These are phyloP conservation scores for Drosophila parvula DNA, from an alignment of 1,140 invertebrate genomes.

Conservation along the genomic window DNA sequence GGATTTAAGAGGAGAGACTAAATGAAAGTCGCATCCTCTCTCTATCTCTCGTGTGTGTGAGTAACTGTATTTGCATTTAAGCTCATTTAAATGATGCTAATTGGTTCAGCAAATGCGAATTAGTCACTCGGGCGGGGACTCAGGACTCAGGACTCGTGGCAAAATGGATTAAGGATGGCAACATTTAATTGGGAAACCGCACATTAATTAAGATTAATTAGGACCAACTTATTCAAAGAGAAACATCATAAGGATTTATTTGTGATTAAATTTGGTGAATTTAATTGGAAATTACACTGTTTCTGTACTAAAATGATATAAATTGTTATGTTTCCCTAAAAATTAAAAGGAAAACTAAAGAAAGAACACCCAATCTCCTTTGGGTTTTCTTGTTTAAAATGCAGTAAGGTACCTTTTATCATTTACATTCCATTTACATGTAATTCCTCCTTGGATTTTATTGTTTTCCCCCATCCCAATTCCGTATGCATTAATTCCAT, in stretches of 20 bases:
- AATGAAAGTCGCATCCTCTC: slow-evolving; percentile 4
- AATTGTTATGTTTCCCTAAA: too few species aligned
- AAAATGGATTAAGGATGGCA: slow-evolving; percentile 17
- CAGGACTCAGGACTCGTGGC: neutral
- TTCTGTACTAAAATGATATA: too few species aligned
- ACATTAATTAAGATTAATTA: slow-evolving; percentile 15
- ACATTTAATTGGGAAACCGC: slow-evolving; percentile 19
- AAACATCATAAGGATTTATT: neutral
- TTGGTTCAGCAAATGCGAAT: slow-evolving; percentile 28
- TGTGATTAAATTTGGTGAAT: neutral
- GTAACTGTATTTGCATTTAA: slow-evolving; percentile 31
- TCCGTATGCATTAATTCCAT: slow-evolving; percentile 24
- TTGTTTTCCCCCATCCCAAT: neutral
- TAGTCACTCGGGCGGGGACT: slow-evolving; percentile 15
- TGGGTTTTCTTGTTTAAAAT: neutral
- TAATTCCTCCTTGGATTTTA: neutral
- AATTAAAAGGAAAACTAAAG: neutral
- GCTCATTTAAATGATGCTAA: slow-evolving; percentile 45
- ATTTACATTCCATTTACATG: neutral
- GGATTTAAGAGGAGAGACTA: slow-evolving; percentile 11
- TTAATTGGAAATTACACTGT: neutral
- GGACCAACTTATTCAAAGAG: slow-evolving; percentile 1
- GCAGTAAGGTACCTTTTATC: neutral
- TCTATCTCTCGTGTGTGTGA: neutral
- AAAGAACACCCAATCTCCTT: neutral